Base-by-base conservation (phyloP, 2,113 vertebrate species). In the Butorides virescens region DNA sequence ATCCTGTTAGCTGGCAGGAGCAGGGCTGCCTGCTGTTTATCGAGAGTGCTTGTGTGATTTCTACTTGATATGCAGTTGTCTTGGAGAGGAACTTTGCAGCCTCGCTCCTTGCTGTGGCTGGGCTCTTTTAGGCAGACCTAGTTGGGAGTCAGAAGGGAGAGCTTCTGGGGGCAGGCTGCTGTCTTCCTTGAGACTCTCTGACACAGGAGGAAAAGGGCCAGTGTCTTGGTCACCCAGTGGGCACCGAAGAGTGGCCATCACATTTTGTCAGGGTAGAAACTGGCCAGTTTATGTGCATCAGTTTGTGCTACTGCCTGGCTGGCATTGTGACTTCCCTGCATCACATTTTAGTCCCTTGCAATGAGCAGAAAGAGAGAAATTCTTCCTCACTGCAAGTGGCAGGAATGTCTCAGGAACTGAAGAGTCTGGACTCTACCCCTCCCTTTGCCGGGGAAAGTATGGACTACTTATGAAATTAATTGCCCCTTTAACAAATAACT, bases 1-100 rank as follows among this genome's bases (percentile, higher is more conserved):
- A 97, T 97, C 96, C 96, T 86, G 93, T 97, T 97, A 96, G 96
- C 96, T 91, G 74, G 95, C 62, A 36, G 94, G 86, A 94, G 73
- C 50, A 1, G 65, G 73, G 79, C 86, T 93, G 82, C 96, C 92
- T 93, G 97, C 96, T 96, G 95, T 49, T 97, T 95, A 94, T 97
- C 92, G 89, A 97, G 96, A 97, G 97, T 53, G 76, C 94, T 96
- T 82, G 67, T 96, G 53, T 12, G 50, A 95, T 95, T 96, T 70
- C 89, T n/a, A 9, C 92, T 93, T 95, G 97, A 96, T 83, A 83
- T 25, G 90, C 83, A 86, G 95, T 76, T 72, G 67, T 90, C 74
- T 67, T 36, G 67, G 84, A 91, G 90, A 88, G 70, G 76, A 63
- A 37, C 76, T 65, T 44, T 50, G 63, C 79, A 39, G 72, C 36